Evolutionary conservation across 2,888 invertebrate genomes (phyloP).

Genomic region (Andrena haemorrhoa): DNA sequence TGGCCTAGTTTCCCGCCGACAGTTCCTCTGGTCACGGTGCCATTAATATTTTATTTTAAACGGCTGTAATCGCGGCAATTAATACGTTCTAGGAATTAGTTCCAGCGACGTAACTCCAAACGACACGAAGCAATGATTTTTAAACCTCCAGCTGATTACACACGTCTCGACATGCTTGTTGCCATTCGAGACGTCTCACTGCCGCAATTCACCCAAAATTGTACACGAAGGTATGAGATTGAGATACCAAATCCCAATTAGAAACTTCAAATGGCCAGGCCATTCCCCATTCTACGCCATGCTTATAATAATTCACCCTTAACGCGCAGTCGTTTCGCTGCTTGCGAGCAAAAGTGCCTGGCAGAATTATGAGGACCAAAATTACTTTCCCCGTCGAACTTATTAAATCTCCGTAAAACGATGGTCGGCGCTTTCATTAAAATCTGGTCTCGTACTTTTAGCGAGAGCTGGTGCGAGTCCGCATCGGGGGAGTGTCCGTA

Average conservation of each 20-base stretch:
- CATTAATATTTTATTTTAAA: constrained; percentile 15
- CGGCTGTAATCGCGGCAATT: neutral
- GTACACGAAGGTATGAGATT: no score
- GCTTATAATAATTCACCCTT: no score
- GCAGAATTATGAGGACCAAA: neutral
- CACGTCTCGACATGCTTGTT: no score
- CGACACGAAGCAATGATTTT: neutral
- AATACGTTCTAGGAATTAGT: constrained; percentile 27
- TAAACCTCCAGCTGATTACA: no score
- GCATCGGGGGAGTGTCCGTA: neutral
- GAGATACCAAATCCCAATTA: no score
- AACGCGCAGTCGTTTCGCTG: neutral
- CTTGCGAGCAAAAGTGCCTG: neutral
- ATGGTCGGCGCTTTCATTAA: neutral
- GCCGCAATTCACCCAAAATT: no score
- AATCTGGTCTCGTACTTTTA: constrained; percentile 2
- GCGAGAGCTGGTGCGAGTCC: neutral
- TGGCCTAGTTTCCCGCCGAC: constrained; percentile 18
- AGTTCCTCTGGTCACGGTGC: neutral
- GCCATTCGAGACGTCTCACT: no score
- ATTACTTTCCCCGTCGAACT: constrained; percentile 4
- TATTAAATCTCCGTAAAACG: constrained; percentile 7
- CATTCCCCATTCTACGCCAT: no score
- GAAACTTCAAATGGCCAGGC: no score
- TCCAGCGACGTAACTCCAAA: neutral